phyloP scores from a whole-genome alignment of 2,888 invertebrate genomes.

The Deilephila elpenor region DNA sequence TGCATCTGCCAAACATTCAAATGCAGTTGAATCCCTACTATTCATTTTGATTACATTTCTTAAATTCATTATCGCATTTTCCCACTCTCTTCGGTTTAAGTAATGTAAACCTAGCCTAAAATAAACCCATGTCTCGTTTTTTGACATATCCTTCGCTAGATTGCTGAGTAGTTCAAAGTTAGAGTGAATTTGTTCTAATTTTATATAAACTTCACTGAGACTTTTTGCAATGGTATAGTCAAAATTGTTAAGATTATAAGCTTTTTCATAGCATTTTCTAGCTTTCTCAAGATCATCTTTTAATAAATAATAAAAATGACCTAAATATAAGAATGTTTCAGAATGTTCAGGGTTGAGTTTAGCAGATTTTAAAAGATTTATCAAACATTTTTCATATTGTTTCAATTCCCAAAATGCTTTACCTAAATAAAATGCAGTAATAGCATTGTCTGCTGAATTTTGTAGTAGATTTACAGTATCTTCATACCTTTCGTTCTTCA shows the following conservation, averaged over 20 bases:
- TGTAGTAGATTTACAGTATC: conserved; percentile 84
- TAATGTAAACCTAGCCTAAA: conserved; percentile 93
- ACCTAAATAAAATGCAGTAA: conserved; percentile 85
- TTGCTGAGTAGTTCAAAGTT: conserved; percentile 86
- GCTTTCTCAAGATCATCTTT: conserved; percentile 89
- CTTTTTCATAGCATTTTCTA: conserved; percentile 93
- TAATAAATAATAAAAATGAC: conserved; percentile 88
- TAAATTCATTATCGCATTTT: conserved; percentile 90
- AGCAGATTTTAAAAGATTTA: conserved; percentile 88
- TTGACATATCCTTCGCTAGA: conserved; percentile 71
- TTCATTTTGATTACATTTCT: conserved; percentile 89
- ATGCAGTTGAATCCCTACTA: conserved; percentile 89
- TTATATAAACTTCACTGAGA: conserved; percentile 90
- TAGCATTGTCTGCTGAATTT: conserved; percentile 67
- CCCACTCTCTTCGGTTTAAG: conserved; percentile 88
- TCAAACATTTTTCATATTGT: conserved; percentile 85
- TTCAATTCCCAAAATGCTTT: conserved; percentile 85
- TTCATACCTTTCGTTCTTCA: conserved; percentile 77
- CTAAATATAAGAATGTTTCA: conserved; percentile 90
- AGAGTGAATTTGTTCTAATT: conserved; percentile 86
- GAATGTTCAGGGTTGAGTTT: conserved; percentile 90
- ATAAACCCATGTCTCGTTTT: conserved; percentile 90
- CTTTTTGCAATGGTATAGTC: conserved; percentile 88
- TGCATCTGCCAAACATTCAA: conserved; percentile 96
- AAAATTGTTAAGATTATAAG: conserved; percentile 88